Evolutionary conservation across 1,140 invertebrate species (phyloP), one percentile per base, ranked within the genome.

Genomic region (Magallana angulata): DNA sequence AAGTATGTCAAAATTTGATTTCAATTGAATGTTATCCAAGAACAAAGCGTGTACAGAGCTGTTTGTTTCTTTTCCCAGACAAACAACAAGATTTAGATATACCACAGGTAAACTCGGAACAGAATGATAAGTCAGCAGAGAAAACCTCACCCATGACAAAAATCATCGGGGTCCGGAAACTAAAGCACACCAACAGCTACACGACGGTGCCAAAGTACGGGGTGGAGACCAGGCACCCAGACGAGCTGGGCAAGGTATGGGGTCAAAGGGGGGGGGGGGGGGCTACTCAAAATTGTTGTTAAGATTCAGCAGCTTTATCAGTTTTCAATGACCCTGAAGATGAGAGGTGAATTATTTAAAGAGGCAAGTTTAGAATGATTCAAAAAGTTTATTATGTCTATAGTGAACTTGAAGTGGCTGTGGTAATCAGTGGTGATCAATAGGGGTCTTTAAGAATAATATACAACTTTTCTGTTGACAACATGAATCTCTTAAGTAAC

Each of bases 61-160:
- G 24, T 30, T 8, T 76, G 30, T 81, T 82, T 89, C 30, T 81
- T 68, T 85, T 91, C 93, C 6, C 96, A 99, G 98, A 99, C 95
- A 99, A 99, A 95, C 98, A 99, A 95, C 98, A 99, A 95, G 98
- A 99, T 94, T 96, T 99, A 92, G 98, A 99, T 95, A 94, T 99
- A 90, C 98, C 98, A 57, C 97, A 97, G 30, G 94, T 98, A 36
- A 94, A 93, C 87, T 92, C 93, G n/a, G 93, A 93, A n/a, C 92
- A 94, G 57, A 85, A 88, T 48, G 90, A 91, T 24, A 36, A 86
- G 18, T 91, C 91, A 56, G 89, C 85, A 30, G 90, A 96, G 97
- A 92, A 92, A 88, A 90, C 91, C 82, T 89, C 92, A 57, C 93
- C 93, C 8, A 94, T 94, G 93, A 93, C 92, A 12, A 91, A 94